A percentile compares a stretch with the other conserved stretches of the same genome.
These are phyloP conservation scores for Bhutanitis thaidina DNA, from an alignment of 2,888 invertebrate species.

Conservation along the genomic window DNA sequence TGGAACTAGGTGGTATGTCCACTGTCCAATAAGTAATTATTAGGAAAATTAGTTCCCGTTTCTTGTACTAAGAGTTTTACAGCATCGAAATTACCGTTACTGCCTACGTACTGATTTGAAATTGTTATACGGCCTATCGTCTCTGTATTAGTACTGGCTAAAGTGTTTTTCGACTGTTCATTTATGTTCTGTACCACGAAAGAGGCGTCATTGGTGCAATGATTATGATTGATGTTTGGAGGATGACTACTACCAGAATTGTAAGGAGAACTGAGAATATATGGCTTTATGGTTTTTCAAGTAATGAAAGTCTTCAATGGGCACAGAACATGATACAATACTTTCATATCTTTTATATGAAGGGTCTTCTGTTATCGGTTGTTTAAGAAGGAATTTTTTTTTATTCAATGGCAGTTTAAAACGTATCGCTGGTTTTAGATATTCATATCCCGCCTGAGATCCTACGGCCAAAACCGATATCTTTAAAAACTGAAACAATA, in stretches of 20 bases:
- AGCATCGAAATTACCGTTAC: not conserved
- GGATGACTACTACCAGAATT: not conserved
- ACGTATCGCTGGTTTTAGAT: slow-evolving; percentile 21
- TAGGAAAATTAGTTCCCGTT: not conserved
- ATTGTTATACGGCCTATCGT: not conserved
- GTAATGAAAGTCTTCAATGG: slow-evolving; percentile 33
- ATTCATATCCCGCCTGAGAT: slow-evolving; percentile 22
- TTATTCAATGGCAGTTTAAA: slow-evolving; percentile 22
- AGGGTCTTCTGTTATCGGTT: not conserved
- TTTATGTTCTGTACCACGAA: not conserved
- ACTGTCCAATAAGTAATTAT: not conserved
- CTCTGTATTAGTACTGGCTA: not conserved
- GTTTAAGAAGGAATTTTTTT: not conserved
- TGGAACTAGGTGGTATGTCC: not conserved
- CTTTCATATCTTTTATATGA: slow-evolving; percentile 26
- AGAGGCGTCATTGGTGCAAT: not conserved
- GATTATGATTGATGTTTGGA: not conserved
- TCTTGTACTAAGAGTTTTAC: not conserved
- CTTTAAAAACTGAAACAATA: slow-evolving; percentile 23
- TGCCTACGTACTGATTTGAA: not conserved
- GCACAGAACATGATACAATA: slow-evolving; percentile 33
- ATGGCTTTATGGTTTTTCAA: slow-evolving; percentile 31
- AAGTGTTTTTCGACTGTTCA: not conserved
- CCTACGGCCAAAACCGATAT: slow-evolving; percentile 8
- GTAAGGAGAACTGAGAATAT: slow-evolving; percentile 7